Base-by-base conservation (phyloP, 2,888 invertebrate genomes). In the Campoplex capitator region DNA sequence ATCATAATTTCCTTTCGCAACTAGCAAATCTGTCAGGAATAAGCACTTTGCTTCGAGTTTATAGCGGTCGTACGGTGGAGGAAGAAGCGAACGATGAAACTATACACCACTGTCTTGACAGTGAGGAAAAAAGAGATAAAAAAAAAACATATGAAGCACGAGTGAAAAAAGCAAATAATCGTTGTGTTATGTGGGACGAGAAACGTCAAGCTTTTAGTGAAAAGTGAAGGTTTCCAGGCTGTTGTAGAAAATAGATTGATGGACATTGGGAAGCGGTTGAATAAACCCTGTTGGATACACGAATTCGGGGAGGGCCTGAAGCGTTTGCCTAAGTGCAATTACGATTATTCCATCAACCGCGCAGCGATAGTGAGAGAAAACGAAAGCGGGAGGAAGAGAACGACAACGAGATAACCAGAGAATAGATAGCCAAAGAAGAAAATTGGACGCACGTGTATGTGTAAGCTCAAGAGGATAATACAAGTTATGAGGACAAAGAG, bases 281-380 rank as follows among this genome's bases (percentile, higher is more conserved):
- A 86, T 86, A 86, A 83, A 86, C 76, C 78, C 56, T 70, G 65
- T 71, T 70, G 65, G 70, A 83, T 74, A 73, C 45, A 79, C 76
- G 56, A 58, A 71, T 51, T 54, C 13, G 75, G 74, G 65, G 78
- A 84, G 81, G 6, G 42, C 83, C 75, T 35, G 56, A 83, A 79
- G 77, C 84, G 86, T 85, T 83, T 83, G 83, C 45, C 75, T 84
- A 73, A 75, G 84, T 86, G 86, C 84, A 85, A 89, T 88, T 88
- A 85, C 88, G 88, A 88, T 89, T 87, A 88, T 80, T 88, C 88
- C 88, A 88, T 88, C 88, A 87, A 86, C 82, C 87, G 32, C 54
- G 71, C 58, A 28, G 58, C 16, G 75, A 56, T 54, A 28, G 32
- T 4, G 16, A 28, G 58, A 7, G 62, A 28, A 56, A 62, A 16